Evolutionary conservation across 2,888 invertebrate species (phyloP), one percentile per base, ranked within the genome.

Genomic region (Dioctria linearis): DNA sequence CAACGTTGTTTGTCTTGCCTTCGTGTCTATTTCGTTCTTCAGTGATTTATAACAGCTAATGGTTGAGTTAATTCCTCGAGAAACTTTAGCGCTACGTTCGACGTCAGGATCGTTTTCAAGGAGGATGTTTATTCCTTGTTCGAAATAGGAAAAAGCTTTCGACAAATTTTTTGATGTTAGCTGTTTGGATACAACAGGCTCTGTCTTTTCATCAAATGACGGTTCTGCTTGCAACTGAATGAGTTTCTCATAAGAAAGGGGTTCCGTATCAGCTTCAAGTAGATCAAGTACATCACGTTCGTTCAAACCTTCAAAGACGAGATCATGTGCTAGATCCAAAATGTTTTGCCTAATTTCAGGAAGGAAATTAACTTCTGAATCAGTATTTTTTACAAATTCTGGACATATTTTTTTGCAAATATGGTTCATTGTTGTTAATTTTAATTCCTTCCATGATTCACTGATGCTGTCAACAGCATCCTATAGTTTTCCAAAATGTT

Each of bases 381-480:
- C 75, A 83, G 59, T 82, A 83, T 46, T 83, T 83, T n/a, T n/a
- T n/a, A n/a, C n/a, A n/a, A n/a, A n/a, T n/a, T n/a, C n/a, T n/a
- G n/a, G n/a, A n/a, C n/a, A 84, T 80, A 83, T 84, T 80, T 84
- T 83, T 83, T 84, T 83, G 82, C 82, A 84, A 82, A 83, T 73
- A 80, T 79, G 80, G 80, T 85, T 84, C 82, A 84, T 82, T 78
- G 83, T 83, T 54, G 83, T 84, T 83, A 63, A 83, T 84, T 83
- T 83, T 61, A 82, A 78, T 82, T 85, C 83, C 78, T 84, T 83
- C 84, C 84, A 84, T 80, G 84, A 84, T 83, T 83, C 82, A 79
- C 83, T 83, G 73, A 84, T 84, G 81, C 76, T 84, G 46, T 83
- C 79, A 63, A 84, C 78, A 80, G 82, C 84, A 84, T 84, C 82